Percentiles rank a stretch among this genome's conserved stretches.
Evolutionary conservation across 2,113 vertebrate species (phyloP).

Genomic region (Triplophysa dalaica): DNA sequence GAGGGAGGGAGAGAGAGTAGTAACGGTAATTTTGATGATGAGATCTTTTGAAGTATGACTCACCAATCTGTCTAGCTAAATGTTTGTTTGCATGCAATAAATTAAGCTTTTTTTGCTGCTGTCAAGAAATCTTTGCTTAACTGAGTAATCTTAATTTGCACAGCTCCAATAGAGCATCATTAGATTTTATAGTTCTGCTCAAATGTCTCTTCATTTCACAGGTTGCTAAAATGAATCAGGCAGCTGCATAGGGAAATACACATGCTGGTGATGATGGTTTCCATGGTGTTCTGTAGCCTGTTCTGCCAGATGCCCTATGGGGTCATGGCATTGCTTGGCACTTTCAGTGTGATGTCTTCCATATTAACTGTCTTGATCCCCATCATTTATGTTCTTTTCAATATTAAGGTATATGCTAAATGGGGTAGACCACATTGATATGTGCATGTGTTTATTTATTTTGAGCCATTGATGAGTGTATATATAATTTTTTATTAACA

Average conservation of each 20-base stretch:
- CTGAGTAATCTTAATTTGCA: not conserved
- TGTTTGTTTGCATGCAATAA: not conserved
- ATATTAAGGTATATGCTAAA: too few species aligned
- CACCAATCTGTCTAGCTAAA: not conserved
- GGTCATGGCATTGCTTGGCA: too few species aligned
- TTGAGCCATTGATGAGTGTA: too few species aligned
- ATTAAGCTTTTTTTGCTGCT: not conserved
- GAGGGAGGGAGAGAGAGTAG: not conserved
- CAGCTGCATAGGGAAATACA: constrained; percentile 68
- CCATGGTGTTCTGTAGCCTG: too few species aligned
- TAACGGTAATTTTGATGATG: constrained; percentile 20
- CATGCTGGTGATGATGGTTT: constrained; percentile 40
- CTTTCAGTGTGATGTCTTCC: too few species aligned
- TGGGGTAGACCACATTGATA: too few species aligned
- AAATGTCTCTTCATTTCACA: constrained; percentile 37
- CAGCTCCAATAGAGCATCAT: not conserved
- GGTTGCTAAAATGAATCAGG: constrained; percentile 69
- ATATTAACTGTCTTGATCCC: too few species aligned
- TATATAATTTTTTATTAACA: too few species aligned
- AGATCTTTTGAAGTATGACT: not conserved
- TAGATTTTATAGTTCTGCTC: not conserved
- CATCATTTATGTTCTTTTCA: too few species aligned
- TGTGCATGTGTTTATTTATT: too few species aligned
- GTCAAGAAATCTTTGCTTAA: not conserved
- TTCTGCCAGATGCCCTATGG: too few species aligned